Conservation (phyloP, 2,113 vertebrate species). For the Melospiza georgiana region DNA sequence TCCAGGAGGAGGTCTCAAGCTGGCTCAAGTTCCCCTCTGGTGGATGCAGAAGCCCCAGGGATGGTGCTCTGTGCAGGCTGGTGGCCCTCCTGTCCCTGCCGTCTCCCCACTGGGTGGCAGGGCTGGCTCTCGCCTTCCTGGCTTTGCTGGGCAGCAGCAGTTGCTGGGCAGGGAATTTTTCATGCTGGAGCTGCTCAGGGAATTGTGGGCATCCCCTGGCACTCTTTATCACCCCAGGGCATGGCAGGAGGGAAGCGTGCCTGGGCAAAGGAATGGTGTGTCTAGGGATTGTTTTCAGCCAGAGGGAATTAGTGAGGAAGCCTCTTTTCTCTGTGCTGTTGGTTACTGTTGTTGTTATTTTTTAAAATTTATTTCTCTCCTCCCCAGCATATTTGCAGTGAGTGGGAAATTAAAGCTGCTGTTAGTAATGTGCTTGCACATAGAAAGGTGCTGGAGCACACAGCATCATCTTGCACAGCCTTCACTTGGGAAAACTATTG, state of each 20-base stretch:
- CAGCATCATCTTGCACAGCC: background rate
- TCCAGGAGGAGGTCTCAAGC: background rate
- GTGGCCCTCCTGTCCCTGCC: background rate
- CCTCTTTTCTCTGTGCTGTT: background rate
- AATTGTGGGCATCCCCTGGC: background rate
- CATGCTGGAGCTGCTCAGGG: background rate
- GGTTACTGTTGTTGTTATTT: background rate
- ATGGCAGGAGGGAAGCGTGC: background rate
- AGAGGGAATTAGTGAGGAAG: background rate
- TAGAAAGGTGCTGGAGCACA: background rate
- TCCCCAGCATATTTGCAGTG: background rate
- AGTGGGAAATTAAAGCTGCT: background rate
- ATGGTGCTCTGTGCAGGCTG: background rate
- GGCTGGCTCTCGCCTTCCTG: background rate
- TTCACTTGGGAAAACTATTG: background rate
- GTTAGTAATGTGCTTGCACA: background rate
- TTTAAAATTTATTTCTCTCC: background rate
- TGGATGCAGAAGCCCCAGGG: background rate
- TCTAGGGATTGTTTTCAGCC: background rate
- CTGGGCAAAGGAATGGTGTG: background rate
- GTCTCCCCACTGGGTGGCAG: conserved; percentile 37
- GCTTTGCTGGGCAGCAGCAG: background rate
- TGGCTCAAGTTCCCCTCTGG: fast-evolving
- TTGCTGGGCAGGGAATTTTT: background rate
- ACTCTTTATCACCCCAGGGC: background rate